Base-by-base conservation (phyloP, 2,113 vertebrate genomes). In the Marcusenius ussheri region DNA sequence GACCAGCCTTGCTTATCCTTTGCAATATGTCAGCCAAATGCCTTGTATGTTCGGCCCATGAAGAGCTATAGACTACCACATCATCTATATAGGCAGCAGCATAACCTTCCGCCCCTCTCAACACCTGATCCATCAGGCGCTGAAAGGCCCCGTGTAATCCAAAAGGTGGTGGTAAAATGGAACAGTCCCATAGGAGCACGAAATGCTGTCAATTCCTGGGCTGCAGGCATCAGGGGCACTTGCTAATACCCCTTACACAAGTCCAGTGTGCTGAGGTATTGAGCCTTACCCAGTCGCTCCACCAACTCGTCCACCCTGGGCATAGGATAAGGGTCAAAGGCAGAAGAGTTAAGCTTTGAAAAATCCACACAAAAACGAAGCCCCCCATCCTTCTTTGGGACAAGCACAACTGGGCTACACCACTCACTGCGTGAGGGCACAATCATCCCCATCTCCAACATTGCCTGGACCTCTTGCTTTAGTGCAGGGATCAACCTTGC, bases 131-230 rank as follows among this genome's bases (percentile, higher is more conserved):
- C 70, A 42, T 88, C 1, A 90, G 35, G 9, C 85, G 21, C 1
- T 91, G 77, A n/a, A 91, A 91, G 3, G 90, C 70, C 24, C 88
- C 85, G 0, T 87, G 85, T 11, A 87, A n/a, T 0, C 31, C 86
- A 88, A 88, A 88, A 4, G 49, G 86, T 88, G 5, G 27, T 42
- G 24, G 27, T 80, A 35, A 35, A 80, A 10, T 42, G 35, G 13
- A 27, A 80, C 58, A 62, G 8, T 0, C 58, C 58, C 58, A n/a
- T 62, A 0, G 6, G 58, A 24, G 56, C 21, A 1, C 56, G 0
- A 8, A 58, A 58, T 1, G 17, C 21, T 6, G 56, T 58, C 21
- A 21, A 21, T 21, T 58, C 17, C 21, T 24, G 17, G 1, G 56
- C 17, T 1, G 17, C 56, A 21, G 17, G 17, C 17, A 0, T 7